Base-by-base conservation (phyloP, 2,888 invertebrate genomes). In the Apodemia mormo region DNA sequence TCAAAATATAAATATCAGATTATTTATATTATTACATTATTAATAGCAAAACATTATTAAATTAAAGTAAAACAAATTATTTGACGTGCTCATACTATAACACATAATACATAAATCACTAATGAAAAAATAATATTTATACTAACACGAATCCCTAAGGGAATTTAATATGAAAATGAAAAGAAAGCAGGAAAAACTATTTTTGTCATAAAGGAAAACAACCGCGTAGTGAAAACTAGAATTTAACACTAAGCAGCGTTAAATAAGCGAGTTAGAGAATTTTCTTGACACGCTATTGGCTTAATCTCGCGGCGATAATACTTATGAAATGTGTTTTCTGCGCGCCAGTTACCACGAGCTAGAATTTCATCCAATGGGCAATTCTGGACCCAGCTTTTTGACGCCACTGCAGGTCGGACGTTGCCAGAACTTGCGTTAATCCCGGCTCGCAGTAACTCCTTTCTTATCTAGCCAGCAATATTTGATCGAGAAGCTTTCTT, bases 331-430 rank as follows among this genome's bases (percentile, higher is more conserved):
- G 58, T 67, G 22, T 43, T 56, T n/a, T n/a, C 45, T n/a, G 61
- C 49, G 2, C 49, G 64, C 68, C 70, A 71, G 10, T 71, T 65
- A 12, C 66, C 66, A n/a, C 66, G 22, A 4, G 58, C 5, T 14
- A 66, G 10, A 30, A 70, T 70, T 10, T 68, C 65, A 30, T 71
- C 71, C 7, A 71, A 37, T 8, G 68, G 49, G 12, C 29, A 40
- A 66, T 68, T 66, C 10, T 68, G 22, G 4, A 68, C 3, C 71
- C 66, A 68, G 10, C 40, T 71, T 49, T 71, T 68, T 22, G 68
- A 68, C 2, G 71, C 68, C 14, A 71, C 71, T 9, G 71, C 71
- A 29, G 71, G 66, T 14, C 70, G 65, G 14, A 56, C 45, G 43
- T 58, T 68, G 5, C 68, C 70, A 33, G 68, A 29, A 68, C 56